Evolutionary conservation across 2,888 invertebrate genomes (phyloP).

Genomic region (Amphipoea lucens): DNA sequence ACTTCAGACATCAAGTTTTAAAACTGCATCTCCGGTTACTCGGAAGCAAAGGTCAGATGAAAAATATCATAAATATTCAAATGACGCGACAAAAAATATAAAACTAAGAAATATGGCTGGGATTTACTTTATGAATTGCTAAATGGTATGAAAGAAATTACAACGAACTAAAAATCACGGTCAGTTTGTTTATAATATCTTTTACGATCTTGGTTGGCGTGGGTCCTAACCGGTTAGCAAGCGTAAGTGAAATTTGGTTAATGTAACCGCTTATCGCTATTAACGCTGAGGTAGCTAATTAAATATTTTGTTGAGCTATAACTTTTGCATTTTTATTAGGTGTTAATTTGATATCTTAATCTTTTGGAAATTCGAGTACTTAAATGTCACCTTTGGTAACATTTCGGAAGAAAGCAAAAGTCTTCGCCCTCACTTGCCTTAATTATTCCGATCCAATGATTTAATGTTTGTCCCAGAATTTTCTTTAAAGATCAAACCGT

Average conservation of each 20-base stretch:
- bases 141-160: slow-evolving; percentile 50
- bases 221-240: slow-evolving; percentile 53
- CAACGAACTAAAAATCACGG: slow-evolving; percentile 55
- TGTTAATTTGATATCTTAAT: slow-evolving; percentile 75
- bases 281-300: slow-evolving; percentile 69
- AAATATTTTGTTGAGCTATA: slow-evolving; percentile 66
- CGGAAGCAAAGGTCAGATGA: slow-evolving; percentile 45
- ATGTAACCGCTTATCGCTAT: slow-evolving; percentile 66
- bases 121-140: slow-evolving; percentile 50
- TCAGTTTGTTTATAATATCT: slow-evolving; percentile 54
- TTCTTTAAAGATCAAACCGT: background rate
- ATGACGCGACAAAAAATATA: slow-evolving; percentile 30
- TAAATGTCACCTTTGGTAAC: slow-evolving; percentile 31
- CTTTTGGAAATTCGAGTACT: slow-evolving; percentile 53
- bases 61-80: slow-evolving; percentile 51
- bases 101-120: slow-evolving; percentile 38
- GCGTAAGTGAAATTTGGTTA: slow-evolving; percentile 74
- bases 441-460: background rate
- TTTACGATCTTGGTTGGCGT: slow-evolving; percentile 35
- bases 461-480: slow-evolving; percentile 5
- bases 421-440: background rate
- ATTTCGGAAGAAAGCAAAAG: slow-evolving; percentile 24
- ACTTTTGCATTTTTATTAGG: slow-evolving; percentile 68
- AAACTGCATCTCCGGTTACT: slow-evolving; percentile 37
- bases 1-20: slow-evolving; percentile 11